Conservation (phyloP, 1,140 invertebrate species). For the Diachasma alloeum region DNA sequence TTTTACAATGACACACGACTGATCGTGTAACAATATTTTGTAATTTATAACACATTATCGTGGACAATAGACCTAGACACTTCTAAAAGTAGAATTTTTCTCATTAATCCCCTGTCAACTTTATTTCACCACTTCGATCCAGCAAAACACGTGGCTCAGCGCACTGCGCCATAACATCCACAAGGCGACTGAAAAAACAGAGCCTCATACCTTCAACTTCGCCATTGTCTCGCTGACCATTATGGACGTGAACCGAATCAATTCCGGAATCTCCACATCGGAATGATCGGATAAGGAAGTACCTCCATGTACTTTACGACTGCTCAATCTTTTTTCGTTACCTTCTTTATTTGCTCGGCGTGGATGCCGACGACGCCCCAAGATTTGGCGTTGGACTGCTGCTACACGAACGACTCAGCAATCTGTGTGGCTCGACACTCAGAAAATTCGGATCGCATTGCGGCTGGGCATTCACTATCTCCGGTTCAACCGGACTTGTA, state of each 20-base stretch:
- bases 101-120: background rate
- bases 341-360: conserved; percentile 40
- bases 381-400: conserved; percentile 63
- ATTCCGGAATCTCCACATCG: background rate
- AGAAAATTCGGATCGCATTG: conserved; percentile 45
- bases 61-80: conserved; percentile 2
- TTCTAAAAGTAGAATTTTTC: conserved; percentile 5
- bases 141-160: background rate
- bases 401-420: conserved; percentile 63
- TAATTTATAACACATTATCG: background rate
- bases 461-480: conserved; percentile 42
- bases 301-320: background rate
- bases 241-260: background rate
- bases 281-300: background rate
- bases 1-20: background rate
- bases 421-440: conserved; percentile 51
- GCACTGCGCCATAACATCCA: background rate
- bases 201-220: background rate
- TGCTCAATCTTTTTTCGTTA: background rate
- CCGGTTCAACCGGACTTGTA: conserved; percentile 47
- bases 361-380: conserved; percentile 37
- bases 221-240: background rate
- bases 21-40: background rate
- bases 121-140: background rate
- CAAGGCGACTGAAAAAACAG: background rate